These are phyloP conservation scores for Drosophila dives DNA, from an alignment of 2,888 invertebrate genomes.

Conservation along the genomic window DNA sequence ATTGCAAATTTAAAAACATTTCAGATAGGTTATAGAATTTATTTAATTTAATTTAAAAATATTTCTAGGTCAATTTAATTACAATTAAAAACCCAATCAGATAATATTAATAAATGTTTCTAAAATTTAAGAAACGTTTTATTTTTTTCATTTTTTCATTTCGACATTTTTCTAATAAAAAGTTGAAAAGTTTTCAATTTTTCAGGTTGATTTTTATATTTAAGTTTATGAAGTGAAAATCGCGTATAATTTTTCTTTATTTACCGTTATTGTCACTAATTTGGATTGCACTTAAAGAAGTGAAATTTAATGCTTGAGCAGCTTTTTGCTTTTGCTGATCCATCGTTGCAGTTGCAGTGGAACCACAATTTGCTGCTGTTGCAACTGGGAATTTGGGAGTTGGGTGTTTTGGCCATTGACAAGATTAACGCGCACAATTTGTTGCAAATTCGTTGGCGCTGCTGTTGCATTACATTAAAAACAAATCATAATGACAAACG, in stretches of 20 bases:
- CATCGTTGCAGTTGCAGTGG: conserved; percentile 1
- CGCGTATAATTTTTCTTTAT: no score
- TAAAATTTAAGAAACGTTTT: no score
- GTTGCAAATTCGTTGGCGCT: conserved; percentile 59
- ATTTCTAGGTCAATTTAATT: no score
- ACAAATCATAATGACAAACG: conserved; percentile 69
- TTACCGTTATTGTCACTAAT: no score
- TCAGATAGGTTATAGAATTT: not conserved
- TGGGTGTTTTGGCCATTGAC: conserved; percentile 47
- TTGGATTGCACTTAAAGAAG: not conserved
- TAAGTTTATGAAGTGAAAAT: no score
- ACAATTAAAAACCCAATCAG: no score
- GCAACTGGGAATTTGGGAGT: conserved; percentile 11
- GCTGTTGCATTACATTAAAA: conserved; percentile 65
- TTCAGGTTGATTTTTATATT: not conserved
- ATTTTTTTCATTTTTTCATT: no score
- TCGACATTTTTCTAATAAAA: no score
- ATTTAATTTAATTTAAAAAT: not conserved
- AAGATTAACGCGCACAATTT: conserved; percentile 74
- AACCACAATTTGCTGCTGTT: conserved; percentile 7
- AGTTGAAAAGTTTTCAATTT: not conserved
- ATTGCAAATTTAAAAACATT: not conserved
- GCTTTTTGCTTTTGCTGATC: not conserved
- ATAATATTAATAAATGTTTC: no score
- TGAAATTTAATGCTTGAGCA: conserved; percentile 2